A percentile compares a stretch with the other conserved stretches of the same genome.
phyloP scores from a whole-genome alignment of 2,113 vertebrate species.

The Campylomormyrus numenius region DNA sequence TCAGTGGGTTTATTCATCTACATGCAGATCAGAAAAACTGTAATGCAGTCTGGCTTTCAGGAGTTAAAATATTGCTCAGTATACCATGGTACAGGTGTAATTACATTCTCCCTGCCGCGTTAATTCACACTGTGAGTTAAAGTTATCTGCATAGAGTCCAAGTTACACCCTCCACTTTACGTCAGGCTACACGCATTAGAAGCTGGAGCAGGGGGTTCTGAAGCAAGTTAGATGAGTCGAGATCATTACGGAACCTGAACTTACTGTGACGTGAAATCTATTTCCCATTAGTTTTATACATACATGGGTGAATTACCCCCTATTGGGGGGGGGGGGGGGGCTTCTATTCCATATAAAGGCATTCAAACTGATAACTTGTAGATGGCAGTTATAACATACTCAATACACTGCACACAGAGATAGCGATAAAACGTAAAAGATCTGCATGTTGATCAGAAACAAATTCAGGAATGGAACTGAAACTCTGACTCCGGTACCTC shows the following conservation, averaged over 20 bases:
- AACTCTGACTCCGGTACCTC: neutral
- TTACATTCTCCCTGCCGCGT: conserved; percentile 17
- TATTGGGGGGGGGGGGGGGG: neutral
- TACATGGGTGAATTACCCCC: neutral
- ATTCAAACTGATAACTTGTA: conserved; percentile 3
- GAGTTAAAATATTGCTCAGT: conserved; percentile 20
- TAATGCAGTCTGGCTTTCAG: neutral
- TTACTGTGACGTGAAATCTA: neutral
- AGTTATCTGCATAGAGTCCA: conserved; percentile 17
- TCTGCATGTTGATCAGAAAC: neutral
- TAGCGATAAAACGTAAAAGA: neutral
- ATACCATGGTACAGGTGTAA: neutral
- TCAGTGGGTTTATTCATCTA: neutral
- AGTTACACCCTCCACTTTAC: neutral
- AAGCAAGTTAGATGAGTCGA: neutral
- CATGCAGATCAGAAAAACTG: neutral
- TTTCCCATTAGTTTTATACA: neutral
- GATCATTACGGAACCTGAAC: neutral
- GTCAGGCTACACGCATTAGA: neutral
- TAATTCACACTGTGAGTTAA: neutral
- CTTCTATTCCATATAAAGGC: neutral
- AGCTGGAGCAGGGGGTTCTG: neutral
- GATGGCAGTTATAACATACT: neutral
- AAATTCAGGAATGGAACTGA: neutral
- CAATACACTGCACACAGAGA: neutral